Base-by-base conservation (phyloP, 2,797 vertebrate genomes). In the Podarcis siculus region DNA sequence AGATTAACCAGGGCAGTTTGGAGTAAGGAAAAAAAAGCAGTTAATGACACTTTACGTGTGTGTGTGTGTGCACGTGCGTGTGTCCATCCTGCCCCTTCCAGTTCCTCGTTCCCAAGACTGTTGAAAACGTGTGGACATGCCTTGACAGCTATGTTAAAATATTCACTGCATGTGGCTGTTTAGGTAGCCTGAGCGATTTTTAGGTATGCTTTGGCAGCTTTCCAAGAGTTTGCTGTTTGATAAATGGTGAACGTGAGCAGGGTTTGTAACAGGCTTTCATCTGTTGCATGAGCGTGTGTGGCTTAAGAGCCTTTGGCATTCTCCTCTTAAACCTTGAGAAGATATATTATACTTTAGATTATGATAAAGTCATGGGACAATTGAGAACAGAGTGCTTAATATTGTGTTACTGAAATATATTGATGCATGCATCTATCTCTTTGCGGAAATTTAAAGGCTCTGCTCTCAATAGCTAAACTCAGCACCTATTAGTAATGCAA, bases 131-230 rank as follows among this genome's bases (percentile, higher is more conserved):
- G 80, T 80, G 45, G 88, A 79, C 79, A 79, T 76, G 30, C 61
- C 77, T 1, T 82, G 93, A 90, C 76, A 88, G 90, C 69, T 91
- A 1, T 7, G 55, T 49, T 81, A 55, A 90, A 88, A 72, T 87
- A 8, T 12, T 92, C 86, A 13, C 75, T 39, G 10, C 55, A 0
- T 86, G 84, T 82, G 66, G 8, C 71, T 90, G 42, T 81, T 88
- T 87, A 91, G 94, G 89, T 89, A 85, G 91, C 2, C 72, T 73
- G 76, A 85, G 67, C 9, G 55, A 32, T 23, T 89, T 80, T 17
- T 45, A 32, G 2, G 80, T 90, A 89, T 79, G 39, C 42, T 75
- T 91, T 94, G 93, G 92, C 92, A 75, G 89, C n/a, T 0, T 90
- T 92, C 93, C 93, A 87, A 82, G 86, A 71, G 79, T 35, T 87